These are phyloP conservation scores for Falco biarmicus DNA, from an alignment of 2,797 vertebrate genomes.

Conservation along the genomic window DNA sequence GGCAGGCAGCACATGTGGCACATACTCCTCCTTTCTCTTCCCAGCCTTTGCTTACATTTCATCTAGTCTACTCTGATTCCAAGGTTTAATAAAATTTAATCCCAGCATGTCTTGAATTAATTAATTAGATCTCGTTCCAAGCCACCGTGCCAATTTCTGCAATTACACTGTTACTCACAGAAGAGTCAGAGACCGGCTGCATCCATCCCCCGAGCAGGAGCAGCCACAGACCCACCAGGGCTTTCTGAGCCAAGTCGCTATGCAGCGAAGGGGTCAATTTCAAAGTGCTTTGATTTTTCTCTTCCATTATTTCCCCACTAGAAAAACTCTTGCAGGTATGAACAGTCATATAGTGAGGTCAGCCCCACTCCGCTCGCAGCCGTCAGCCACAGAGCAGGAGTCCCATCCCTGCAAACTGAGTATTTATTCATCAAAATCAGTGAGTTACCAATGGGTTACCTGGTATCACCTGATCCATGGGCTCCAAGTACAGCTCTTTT, in stretches of 20 bases:
- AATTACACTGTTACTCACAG: not conserved
- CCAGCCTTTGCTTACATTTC: conserved; percentile 24
- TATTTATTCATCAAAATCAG: not conserved
- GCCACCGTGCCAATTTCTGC: not conserved
- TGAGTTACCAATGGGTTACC: not conserved
- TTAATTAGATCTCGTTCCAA: not conserved
- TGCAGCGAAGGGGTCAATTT: not conserved
- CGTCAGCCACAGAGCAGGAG: not conserved
- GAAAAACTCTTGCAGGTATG: not conserved
- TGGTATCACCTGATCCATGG: not conserved
- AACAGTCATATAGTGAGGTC: rapidly evolving
- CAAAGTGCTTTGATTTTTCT: not conserved
- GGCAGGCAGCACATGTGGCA: not conserved
- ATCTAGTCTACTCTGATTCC: not conserved
- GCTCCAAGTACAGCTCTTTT: not conserved
- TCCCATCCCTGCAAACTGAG: not conserved
- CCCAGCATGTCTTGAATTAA: not conserved
- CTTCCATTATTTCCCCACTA: not conserved
- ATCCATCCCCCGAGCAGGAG: not conserved
- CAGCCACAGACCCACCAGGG: not conserved
- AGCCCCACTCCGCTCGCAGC: not conserved
- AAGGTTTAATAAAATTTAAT: not conserved
- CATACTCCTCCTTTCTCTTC: not conserved
- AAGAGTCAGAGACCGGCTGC: not conserved
- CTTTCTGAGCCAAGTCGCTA: rapidly evolving